These are phyloP conservation scores for Virgularia gustaviana DNA, from an alignment of 92 coral and sea anemone genomes.

Conservation along the genomic window DNA sequence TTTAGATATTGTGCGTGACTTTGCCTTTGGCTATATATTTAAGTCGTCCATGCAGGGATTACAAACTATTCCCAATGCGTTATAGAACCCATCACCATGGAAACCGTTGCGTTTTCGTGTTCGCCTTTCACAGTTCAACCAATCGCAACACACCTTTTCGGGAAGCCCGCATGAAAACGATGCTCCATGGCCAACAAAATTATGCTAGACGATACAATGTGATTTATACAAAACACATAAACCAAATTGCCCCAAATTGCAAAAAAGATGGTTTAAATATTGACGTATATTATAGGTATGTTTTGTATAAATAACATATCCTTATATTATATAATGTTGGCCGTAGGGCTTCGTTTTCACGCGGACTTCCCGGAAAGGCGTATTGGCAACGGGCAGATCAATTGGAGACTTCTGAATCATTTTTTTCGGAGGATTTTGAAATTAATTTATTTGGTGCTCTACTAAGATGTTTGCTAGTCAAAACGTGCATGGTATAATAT, in stretches of 20 bases:
- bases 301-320: background rate
- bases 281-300: background rate
- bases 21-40: too few relatives aligned
- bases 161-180: too few relatives aligned
- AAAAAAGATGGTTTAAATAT: background rate
- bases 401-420: background rate
- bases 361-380: too few relatives aligned
- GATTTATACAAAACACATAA: too few relatives aligned
- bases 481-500: background rate
- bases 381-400: background rate
- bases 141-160: too few relatives aligned
- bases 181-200: background rate
- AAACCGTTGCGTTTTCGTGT: too few relatives aligned
- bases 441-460: background rate
- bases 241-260: background rate
- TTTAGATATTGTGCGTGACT: too few relatives aligned
- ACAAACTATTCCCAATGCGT: too few relatives aligned
- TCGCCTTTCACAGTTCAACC: too few relatives aligned
- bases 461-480: background rate
- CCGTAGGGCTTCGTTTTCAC: too few relatives aligned
- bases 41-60: too few relatives aligned
- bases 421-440: background rate
- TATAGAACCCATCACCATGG: too few relatives aligned
- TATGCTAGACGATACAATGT: background rate
- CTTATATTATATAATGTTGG: background rate